Evolutionary conservation across 2,888 invertebrate species (phyloP).

Genomic region (Parascotia fuliginaria): DNA sequence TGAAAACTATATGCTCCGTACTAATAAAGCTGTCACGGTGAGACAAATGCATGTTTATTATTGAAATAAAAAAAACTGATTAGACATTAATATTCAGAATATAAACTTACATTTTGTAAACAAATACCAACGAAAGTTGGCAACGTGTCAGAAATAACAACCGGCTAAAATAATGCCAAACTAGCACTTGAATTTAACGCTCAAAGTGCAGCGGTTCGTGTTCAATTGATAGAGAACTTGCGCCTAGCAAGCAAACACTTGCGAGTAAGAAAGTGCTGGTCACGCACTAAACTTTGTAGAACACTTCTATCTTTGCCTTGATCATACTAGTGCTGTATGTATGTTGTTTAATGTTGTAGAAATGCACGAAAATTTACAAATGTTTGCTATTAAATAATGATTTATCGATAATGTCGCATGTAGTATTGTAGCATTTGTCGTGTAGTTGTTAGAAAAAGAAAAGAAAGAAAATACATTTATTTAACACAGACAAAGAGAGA

Average conservation of each 20-base stretch:
- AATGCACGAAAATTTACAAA: not conserved
- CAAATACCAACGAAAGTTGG: not conserved
- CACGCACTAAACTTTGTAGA: conserved; percentile 46
- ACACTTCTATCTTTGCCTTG: conserved; percentile 38
- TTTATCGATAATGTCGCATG: too few relatives aligned
- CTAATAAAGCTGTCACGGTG: too few relatives aligned
- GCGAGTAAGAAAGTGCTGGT: conserved; percentile 37
- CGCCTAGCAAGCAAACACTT: conserved; percentile 28
- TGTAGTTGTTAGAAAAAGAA: too few relatives aligned
- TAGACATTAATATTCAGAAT: too few relatives aligned
- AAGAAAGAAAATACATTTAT: too few relatives aligned
- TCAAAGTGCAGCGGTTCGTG: conserved; percentile 36
- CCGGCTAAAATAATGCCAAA: conserved; percentile 26
- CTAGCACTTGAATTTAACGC: conserved; percentile 15
- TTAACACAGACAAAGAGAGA: too few relatives aligned
- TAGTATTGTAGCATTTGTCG: too few relatives aligned
- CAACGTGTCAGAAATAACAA: conserved; percentile 1
- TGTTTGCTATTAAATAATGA: too few relatives aligned
- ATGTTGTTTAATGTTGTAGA: conserved; percentile 5
- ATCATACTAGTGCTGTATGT: conserved; percentile 29
- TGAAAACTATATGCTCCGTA: too few relatives aligned
- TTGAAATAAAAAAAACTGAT: too few relatives aligned
- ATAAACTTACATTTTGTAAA: not conserved
- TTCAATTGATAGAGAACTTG: conserved; percentile 40
- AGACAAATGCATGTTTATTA: too few relatives aligned